phyloP scores from a whole-genome alignment of 2,888 invertebrate genomes.

The Tetropium fuscum region DNA sequence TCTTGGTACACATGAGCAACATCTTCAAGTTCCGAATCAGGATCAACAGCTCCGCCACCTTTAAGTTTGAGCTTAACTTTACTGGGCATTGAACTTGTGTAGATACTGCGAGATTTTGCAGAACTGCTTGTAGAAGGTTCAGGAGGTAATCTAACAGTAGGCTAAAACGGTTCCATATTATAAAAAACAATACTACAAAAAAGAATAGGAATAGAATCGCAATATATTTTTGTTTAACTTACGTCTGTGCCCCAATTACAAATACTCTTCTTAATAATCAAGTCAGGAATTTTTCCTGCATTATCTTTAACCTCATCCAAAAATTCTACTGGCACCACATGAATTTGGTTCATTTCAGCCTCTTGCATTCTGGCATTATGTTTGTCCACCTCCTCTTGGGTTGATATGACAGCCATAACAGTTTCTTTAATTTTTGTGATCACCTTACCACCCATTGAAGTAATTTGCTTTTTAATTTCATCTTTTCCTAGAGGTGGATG shows the following conservation, averaged over 20 bases:
- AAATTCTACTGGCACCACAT: slow-evolving; percentile 84
- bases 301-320: slow-evolving; percentile 75
- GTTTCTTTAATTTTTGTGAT: slow-evolving; percentile 73
- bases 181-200: too few species aligned
- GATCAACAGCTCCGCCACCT: slow-evolving; percentile 91
- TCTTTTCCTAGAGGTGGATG: slow-evolving; percentile 70
- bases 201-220: too few species aligned
- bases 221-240: slow-evolving; percentile 63
- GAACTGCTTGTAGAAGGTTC: slow-evolving; percentile 50
- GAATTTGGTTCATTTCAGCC: slow-evolving; percentile 77
- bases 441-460: slow-evolving; percentile 82
- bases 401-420: slow-evolving; percentile 82
- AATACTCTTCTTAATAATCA: slow-evolving; percentile 79
- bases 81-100: slow-evolving; percentile 69
- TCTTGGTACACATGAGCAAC: slow-evolving; percentile 82
- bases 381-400: slow-evolving; percentile 75
- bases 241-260: slow-evolving; percentile 89
- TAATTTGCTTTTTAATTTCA: slow-evolving; percentile 76
- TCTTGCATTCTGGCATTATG: slow-evolving; percentile 74
- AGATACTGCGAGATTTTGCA: slow-evolving; percentile 60
- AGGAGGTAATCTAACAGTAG: slow-evolving; percentile 57
- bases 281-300: slow-evolving; percentile 72
- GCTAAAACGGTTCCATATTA: slow-evolving; percentile 48
- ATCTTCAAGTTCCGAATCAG: slow-evolving; percentile 85
- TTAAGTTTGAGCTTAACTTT: slow-evolving; percentile 80